Base-by-base conservation (phyloP, 2,797 vertebrate genomes). In the Pseudomugil tenellus region DNA sequence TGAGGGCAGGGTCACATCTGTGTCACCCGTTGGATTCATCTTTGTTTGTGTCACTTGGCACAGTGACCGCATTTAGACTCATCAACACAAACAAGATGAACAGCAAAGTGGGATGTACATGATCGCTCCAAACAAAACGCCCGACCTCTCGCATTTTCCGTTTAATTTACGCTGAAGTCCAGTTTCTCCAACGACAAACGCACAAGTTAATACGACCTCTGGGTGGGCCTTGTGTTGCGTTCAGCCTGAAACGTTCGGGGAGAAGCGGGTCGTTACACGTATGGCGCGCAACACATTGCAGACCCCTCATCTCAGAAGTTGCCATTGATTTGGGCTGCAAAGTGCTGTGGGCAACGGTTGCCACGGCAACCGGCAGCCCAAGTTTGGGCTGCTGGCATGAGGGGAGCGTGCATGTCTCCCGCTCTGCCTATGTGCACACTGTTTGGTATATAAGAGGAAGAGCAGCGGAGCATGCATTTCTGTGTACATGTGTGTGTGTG, bases 261-360 rank as follows among this genome's bases (percentile, higher is more conserved):
- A 23, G 63, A 81, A 71, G 71, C 79, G 72, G 58, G 61, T 74
- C 69, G 77, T 68, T 41, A 21, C 58, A 39, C 56, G 67, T 34
- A 58, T 21, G n/a, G 53, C 51, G 63, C 57, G 32, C 61, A n/a
- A 51, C 52, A 63, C 35, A 58, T 17, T 78, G 75, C 73, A 83
- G 73, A 72, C 81, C 81, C n/a, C 78, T 87, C 58, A 8, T 66
- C 92, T 86, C 90, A 69, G 81, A 84, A 88, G 80, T 86, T 88
- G 88, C 92, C 92, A 93, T 93, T 91, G 92, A 94, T 94, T 95
- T 88, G 86, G 89, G 91, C 89, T 91, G 92, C 80, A 89, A 92
- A 89, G 92, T 87, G 91, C 93, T 91, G 83, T 92, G 92, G 92
- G 94, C 93, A 90, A 93, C 68, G 88, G 94, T 95, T 93, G 88